Base-by-base conservation (phyloP, 2,113 vertebrate species). In the Nothoprocta pentlandii region DNA sequence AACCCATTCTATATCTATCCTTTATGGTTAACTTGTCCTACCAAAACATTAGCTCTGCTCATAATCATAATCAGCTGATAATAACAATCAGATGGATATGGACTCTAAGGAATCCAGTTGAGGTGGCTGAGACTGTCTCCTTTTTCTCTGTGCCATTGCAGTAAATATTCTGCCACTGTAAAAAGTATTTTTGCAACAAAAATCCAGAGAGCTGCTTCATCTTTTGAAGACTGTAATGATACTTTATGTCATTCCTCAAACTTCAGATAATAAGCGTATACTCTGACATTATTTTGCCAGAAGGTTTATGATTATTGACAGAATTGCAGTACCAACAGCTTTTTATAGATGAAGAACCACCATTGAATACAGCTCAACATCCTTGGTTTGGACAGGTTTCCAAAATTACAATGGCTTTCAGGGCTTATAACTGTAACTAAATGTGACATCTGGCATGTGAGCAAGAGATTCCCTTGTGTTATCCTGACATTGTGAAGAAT, bases 361-460 rank as follows among this genome's bases (percentile, higher is more conserved):
- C 63, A 64, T 15, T 32, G n/a, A 96, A 90, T 22, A 92, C 77
- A 74, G 23, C 10, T 61, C 6, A 16, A 20, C 7, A 51, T 22
- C 34, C 64, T 61, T 86, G 21, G 9, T 44, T 87, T 54, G 22
- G 22, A 68, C 1, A n/a, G 39, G 78, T 92, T 90, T 94, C 73
- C 3, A 5, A 88, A 95, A 80, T 47, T 75, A 88, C 56, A 75
- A 53, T 28, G 79, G 21, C 16, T 93, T 95, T 71, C 58, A 78
- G 58, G 32, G 16, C 80, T 92, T 93, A 56, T 36, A 88, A 88
- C 42, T 47, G 51, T 71, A 90, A 94, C 42, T 68, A 75, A 89
- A 91, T n/a, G 62, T 63, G 90, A 89, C 83, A 94, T 49, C 34
- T 82, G 78, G 70, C 78, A 91, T 16, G 32, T 76, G 36, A 71